These are phyloP conservation scores for Olivierus martensii DNA, from an alignment of 1,140 invertebrate species.

Conservation along the genomic window DNA sequence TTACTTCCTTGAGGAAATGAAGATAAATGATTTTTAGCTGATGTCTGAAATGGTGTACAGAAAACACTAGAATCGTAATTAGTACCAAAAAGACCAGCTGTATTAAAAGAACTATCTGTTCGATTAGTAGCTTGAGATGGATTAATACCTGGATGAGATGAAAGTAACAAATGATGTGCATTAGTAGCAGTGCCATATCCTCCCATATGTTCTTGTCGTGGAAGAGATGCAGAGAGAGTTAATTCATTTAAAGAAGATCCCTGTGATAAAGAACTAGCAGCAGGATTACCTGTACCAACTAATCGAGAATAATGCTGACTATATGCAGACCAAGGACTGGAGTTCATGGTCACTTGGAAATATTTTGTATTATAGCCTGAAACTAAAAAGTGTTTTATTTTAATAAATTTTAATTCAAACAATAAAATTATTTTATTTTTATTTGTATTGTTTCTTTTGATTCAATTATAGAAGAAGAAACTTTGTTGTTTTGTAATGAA, in stretches of 20 bases:
- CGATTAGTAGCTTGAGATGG: conserved; percentile 13
- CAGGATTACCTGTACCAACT: conserved; percentile 14
- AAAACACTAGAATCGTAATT: conserved; percentile 17
- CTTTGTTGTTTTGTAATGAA: no score
- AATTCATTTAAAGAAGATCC: conserved; percentile 15
- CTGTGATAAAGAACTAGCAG: conserved; percentile 7
- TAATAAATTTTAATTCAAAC: no score
- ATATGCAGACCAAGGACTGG: conserved; percentile 19
- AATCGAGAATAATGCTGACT: conserved; percentile 19
- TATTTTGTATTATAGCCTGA: no score
- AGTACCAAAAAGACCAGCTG: conserved; percentile 12
- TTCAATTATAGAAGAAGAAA: no score
- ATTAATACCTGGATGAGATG: conserved; percentile 15
- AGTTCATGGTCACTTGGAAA: conserved; percentile 8
- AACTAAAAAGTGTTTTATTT: no score
- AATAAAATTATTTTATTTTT: no score
- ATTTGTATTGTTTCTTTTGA: no score
- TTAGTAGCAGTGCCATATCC: conserved; percentile 15
- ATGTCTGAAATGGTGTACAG: conserved; percentile 12
- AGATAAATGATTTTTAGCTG: conserved; percentile 14
- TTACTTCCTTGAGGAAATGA: conserved; percentile 13
- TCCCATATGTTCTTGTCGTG: conserved; percentile 14
- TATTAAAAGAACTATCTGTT: conserved; percentile 16
- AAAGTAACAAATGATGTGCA: conserved; percentile 14
- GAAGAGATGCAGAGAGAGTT: conserved; percentile 12